Base-by-base conservation (phyloP, 2,113 vertebrate genomes). In the Herpetotheres cachinnans region DNA sequence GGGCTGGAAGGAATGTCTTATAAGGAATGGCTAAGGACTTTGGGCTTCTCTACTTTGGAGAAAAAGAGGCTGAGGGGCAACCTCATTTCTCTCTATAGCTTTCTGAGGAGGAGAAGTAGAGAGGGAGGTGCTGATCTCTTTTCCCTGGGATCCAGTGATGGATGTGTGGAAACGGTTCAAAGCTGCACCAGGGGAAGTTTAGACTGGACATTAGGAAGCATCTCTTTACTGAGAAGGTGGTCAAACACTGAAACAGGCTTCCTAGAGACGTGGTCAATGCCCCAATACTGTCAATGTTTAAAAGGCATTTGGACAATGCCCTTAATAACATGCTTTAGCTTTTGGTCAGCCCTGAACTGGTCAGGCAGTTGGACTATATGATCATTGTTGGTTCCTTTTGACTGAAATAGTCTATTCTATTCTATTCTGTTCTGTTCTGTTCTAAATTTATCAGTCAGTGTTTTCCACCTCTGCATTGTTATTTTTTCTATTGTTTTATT, bases 1-100 rank as follows among this genome's bases (percentile, higher is more conserved):
- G 6, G 7, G 7, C 14, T 54, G n/a, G 24, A 79, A 89, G 8
- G 16, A 13, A 17, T 19, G 10, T 34, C 36, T 10, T 49, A 0
- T 38, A 25, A 65, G 19, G 5, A 44, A 6, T 0, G 0, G 5
- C 6, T 58, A 10, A 62, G 71, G 52, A 71, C 8, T 61, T 65
- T 42, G 44, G 15, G 1, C 2, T 89, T 79, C 4, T 26, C 24
- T 58, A 29, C 8, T 52, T 17, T 30, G 38, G 21, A 80, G 34
- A 40, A 82, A 46, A 80, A 16, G 26, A 79, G 21, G 7, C 2
- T 80, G 16, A 72, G 3, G 22, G 11, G 3, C 1, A 1, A 62
- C 3, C 7, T 78, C 6, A 40, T 38, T 58, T 26, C 3, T 36
- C 18, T 79, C 20, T 38, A 15, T 10, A 58, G 18, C 9, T 86